Evolutionary conservation across 2,888 invertebrate genomes (phyloP).

Genomic region (Aphodius sticticus): DNA sequence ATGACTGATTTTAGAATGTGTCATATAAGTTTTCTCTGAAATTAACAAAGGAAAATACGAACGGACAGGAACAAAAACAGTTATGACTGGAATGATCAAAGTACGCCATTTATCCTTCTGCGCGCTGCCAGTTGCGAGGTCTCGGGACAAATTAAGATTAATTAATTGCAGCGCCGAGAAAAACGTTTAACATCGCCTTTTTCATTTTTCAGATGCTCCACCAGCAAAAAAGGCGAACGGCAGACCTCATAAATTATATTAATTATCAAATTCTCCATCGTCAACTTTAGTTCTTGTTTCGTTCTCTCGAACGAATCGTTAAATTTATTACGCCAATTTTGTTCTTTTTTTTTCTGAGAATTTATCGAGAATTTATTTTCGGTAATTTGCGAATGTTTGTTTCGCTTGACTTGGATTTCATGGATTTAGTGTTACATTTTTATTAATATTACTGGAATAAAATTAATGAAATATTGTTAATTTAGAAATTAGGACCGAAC

Average conservation of each 20-base stretch:
- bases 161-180: constrained; percentile 27
- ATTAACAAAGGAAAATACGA: not conserved
- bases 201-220: constrained; percentile 8
- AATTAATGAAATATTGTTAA: no score
- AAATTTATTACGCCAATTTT: constrained; percentile 27
- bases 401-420: no score
- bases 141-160: constrained; percentile 33
- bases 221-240: not conserved
- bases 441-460: no score
- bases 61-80: not conserved
- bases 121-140: not conserved
- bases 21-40: not conserved
- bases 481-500: no score
- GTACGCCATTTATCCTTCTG: not conserved
- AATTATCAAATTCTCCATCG: constrained; percentile 38
- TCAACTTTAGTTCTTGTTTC: constrained; percentile 18
- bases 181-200: not conserved
- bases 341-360: no score
- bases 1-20: no score
- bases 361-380: no score
- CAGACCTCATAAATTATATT: constrained; percentile 36
- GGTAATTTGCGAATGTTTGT: no score
- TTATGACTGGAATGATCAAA: not conserved
- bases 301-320: constrained; percentile 31
- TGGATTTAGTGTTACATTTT: no score